Conservation (phyloP, 2,888 invertebrate species). For the Tubulanus polymorphus region DNA sequence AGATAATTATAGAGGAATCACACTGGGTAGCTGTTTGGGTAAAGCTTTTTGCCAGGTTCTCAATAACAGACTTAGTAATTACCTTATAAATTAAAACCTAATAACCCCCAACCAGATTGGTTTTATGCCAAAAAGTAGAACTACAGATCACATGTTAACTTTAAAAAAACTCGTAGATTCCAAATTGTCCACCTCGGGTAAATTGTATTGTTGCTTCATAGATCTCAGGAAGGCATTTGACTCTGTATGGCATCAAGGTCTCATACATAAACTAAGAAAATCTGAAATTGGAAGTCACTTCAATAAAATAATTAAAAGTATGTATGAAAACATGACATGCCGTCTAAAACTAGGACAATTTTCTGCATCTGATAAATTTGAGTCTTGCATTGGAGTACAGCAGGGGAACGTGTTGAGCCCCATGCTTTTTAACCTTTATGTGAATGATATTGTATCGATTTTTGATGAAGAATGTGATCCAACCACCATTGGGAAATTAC, state of each 20-base stretch:
- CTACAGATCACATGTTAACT: background rate
- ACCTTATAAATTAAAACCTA: background rate
- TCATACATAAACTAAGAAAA: background rate
- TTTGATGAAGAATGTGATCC: background rate
- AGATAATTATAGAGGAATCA: background rate
- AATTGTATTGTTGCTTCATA: background rate
- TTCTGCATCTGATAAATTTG: background rate
- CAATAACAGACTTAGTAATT: background rate
- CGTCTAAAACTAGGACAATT: background rate
- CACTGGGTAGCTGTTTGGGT: background rate
- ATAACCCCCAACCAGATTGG: background rate
- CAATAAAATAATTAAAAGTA: background rate
- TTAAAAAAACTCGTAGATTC: background rate
- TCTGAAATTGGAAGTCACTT: background rate
- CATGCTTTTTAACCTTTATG: background rate
- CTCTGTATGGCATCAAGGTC: background rate
- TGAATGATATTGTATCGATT: background rate
- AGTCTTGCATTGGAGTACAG: background rate
- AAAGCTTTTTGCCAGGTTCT: background rate
- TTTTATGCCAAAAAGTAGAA: background rate
- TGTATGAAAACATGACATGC: background rate
- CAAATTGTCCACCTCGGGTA: too few species aligned
- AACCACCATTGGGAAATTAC: background rate
- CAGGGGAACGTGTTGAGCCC: background rate
- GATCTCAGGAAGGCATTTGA: background rate